Conservation (phyloP, 2,888 invertebrate genomes). For the Caradrina kadenii region DNA sequence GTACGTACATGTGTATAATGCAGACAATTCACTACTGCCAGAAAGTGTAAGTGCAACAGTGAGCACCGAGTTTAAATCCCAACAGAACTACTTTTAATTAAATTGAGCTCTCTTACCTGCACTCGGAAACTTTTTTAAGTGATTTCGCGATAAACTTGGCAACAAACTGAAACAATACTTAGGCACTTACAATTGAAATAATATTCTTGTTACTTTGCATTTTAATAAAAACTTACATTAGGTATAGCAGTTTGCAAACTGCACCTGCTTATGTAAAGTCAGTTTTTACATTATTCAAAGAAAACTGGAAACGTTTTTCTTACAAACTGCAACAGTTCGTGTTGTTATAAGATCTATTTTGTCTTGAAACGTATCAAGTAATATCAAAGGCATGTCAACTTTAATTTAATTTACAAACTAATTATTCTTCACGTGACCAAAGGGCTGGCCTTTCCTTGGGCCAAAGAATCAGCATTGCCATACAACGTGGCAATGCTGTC, state of each 20-base stretch:
- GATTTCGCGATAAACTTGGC: slow-evolving; percentile 80
- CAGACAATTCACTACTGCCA: slow-evolving; percentile 30
- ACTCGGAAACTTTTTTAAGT: slow-evolving; percentile 79
- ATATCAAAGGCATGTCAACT: slow-evolving; percentile 1
- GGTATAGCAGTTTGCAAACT: slow-evolving; percentile 53
- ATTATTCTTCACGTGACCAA: no score
- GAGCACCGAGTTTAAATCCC: slow-evolving; percentile 68
- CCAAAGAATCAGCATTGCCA: no score
- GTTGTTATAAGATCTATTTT: slow-evolving; percentile 24
- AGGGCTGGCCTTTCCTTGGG: no score
- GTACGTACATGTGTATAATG: slow-evolving; percentile 1
- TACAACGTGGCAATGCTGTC: no score
- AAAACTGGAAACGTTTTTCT: slow-evolving; percentile 45
- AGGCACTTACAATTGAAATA: slow-evolving; percentile 70
- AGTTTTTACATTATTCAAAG: slow-evolving; percentile 57
- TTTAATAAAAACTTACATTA: slow-evolving; percentile 67
- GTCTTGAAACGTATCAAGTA: slow-evolving; percentile 7
- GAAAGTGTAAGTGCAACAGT: slow-evolving; percentile 57
- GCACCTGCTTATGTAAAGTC: slow-evolving; percentile 55
- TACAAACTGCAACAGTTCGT: slow-evolving; percentile 18
- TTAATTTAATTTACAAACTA: no score
- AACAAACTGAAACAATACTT: slow-evolving; percentile 78
- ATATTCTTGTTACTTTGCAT: slow-evolving; percentile 67
- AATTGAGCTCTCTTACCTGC: slow-evolving; percentile 78
- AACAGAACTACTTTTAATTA: slow-evolving; percentile 79